Evolutionary conservation across 2,888 invertebrate genomes (phyloP), one percentile per base, ranked within the genome.

Genomic region (Danaus chrysippus): DNA sequence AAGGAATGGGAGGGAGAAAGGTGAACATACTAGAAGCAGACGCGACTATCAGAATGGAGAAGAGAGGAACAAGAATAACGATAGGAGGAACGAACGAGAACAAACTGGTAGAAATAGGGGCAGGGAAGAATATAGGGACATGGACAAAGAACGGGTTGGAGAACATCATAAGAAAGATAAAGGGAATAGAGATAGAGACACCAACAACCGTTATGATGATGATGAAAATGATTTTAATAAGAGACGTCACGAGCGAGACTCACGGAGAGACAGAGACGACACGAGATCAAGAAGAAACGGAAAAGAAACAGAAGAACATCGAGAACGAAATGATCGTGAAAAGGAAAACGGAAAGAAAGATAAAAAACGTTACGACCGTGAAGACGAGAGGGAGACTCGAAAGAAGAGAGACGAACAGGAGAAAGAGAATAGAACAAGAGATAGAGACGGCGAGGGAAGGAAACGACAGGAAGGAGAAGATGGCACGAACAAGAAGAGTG

Each of bases 1-100:
- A n/a, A 73, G 71, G 56, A 66, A 74, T 10, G 77, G 80, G 11
- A 73, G 76, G 42, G 78, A 81, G 17, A 69, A 67, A 23, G 75
- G 74, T 43, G 78, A 78, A 58, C 82, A 81, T 44, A 71, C 64
- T 1, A 78, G 73, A 68, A 79, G 82, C 1, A 71, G 71, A 17
- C 72, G 77, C 17, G 69, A 66, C 19, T 54, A 63, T 17, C 62
- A 61, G 34, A 59, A 67, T 58, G 63, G 68, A 10, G 70, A 72
- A 17, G 64, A 66, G 1, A 58, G 62, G 23, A 65, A 64, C 34
- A 56, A 63, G 15, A 60, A 66, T 54, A 64, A 71, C 43, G 17
- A 70, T 42, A 58, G 71, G 68, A 53, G 65, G 60, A 56, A 69
- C 67, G 63, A 59, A 56, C 13, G 56, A 5, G 23, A 2, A 34